Evolutionary conservation across 1,140 invertebrate genomes (phyloP), one percentile per base, ranked within the genome.

Genomic region (Caenorhabditis tropicalis): DNA sequence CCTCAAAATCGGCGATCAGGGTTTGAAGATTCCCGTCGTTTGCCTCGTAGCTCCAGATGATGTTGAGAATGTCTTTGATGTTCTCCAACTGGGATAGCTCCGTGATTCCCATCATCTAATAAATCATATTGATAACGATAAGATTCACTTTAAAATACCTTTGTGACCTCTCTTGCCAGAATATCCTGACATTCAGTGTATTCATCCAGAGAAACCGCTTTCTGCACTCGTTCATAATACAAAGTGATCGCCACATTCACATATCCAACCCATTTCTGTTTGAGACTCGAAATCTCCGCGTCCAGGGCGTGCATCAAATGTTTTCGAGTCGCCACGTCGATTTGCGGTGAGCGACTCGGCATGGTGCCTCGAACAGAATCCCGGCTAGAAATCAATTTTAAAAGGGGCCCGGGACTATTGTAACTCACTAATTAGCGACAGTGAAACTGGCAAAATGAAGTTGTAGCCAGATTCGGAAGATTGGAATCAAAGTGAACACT

Each of bases 71-170:
- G 36, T 74, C 65, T n/a, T 74, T 74, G 21, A 74, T 74, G n/a
- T 46, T 74, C n/a, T 74, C 36, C 65, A 74, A 43, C 3, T 74
- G 65, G 5, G 65, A 74, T 31, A 74, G n/a, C 24, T 74, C 65
- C 2, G 65, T 43, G n/a, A 74, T 74, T 74, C 65, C 65, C 65
- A 74, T 74, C 65, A 74, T 74, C 65, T 74, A 74, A 74, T 36
- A 24, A 27, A 10, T 2, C 6, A 65, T 27, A 56, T 56, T 56
- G 7, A 16, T n/a, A n/a, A n/a, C n/a, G n/a, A n/a, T n/a, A n/a
- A n/a, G n/a, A n/a, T n/a, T n/a, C n/a, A n/a, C n/a, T n/a, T n/a
- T n/a, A n/a, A n/a, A n/a, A n/a, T 43, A 74, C 65, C 21, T 74
- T 74, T 2, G 65, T 74, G 7, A 74, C 36, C 19, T 74, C 65